Evolutionary conservation across 2,113 vertebrate species (phyloP).

Genomic region (Lophotis ruficrista): DNA sequence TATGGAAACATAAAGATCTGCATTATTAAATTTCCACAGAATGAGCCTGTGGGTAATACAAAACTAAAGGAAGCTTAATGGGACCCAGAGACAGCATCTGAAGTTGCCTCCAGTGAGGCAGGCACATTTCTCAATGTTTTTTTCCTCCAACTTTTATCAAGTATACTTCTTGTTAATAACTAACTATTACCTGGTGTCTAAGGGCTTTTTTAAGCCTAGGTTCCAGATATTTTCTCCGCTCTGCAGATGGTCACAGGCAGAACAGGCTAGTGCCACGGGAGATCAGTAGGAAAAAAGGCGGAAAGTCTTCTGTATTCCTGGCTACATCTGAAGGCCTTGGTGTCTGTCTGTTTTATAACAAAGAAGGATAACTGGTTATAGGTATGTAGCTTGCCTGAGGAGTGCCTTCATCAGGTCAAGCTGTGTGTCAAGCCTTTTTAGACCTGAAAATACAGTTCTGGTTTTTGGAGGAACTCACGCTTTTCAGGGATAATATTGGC

Average conservation of each 20-base stretch:
- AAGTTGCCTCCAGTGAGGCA: background rate
- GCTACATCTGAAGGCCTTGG: background rate
- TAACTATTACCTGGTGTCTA: background rate
- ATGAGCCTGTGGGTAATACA: background rate
- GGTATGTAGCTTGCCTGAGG: background rate
- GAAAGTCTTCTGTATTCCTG: background rate
- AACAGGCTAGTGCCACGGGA: background rate
- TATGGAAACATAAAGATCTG: slow-evolving; percentile 1
- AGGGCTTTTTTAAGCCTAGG: background rate
- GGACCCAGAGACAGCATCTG: background rate
- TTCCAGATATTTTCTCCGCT: background rate
- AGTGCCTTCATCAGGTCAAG: background rate
- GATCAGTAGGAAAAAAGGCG: background rate
- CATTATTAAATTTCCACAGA: slow-evolving; percentile 18
- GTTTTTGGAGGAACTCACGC: background rate
- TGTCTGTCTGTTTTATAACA: background rate
- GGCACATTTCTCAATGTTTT: background rate
- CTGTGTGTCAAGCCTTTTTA: background rate
- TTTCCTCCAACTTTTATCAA: background rate
- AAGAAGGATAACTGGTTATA: background rate
- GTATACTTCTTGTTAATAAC: background rate
- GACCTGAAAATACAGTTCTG: background rate
- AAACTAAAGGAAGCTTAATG: background rate
- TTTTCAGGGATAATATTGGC: background rate
- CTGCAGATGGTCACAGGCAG: background rate